Evolutionary conservation across 2,113 vertebrate species (phyloP).

Genomic region (Seriola rivoliana): DNA sequence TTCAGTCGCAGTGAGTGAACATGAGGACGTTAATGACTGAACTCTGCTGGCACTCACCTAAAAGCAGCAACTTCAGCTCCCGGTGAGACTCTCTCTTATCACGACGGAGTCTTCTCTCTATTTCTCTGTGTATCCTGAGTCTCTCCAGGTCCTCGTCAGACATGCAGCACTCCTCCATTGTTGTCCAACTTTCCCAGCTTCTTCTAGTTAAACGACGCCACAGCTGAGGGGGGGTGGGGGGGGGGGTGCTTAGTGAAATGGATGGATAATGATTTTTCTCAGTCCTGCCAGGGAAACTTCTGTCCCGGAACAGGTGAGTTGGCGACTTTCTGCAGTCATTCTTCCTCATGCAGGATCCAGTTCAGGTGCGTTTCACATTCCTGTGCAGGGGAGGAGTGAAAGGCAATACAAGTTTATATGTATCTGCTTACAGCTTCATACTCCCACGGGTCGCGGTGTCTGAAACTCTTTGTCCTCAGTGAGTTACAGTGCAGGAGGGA

Average conservation of each 20-base stretch:
- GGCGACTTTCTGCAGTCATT: conserved; percentile 30
- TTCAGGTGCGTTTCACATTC: conserved; percentile 74
- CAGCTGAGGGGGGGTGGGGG: background rate
- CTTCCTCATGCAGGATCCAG: conserved; percentile 63
- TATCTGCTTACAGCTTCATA: conserved; percentile 29
- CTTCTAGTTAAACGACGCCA: background rate
- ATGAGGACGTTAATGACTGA: background rate
- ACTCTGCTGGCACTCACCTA: conserved; percentile 84
- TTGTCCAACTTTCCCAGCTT: background rate
- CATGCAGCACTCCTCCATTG: conserved; percentile 87
- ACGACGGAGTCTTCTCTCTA: conserved; percentile 86
- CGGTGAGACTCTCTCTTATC: conserved; percentile 79
- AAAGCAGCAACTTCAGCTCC: conserved; percentile 88
- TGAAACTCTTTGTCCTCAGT: background rate
- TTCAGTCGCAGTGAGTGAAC: background rate
- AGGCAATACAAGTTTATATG: background rate
- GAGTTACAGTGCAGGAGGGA: background rate
- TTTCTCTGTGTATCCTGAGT: conserved; percentile 85
- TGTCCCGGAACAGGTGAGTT: conserved; percentile 50
- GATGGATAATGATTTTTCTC: conserved; percentile 8
- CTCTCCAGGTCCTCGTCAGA: conserved; percentile 83
- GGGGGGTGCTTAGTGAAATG: background rate
- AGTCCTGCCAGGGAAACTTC: background rate
- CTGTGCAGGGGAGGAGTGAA: conserved; percentile 11
- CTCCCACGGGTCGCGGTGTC: background rate